A percentile compares a stretch with the other conserved stretches of the same genome.
phyloP scores from a whole-genome alignment of 2,888 invertebrate genomes.

The Pasiphila rectangulata region DNA sequence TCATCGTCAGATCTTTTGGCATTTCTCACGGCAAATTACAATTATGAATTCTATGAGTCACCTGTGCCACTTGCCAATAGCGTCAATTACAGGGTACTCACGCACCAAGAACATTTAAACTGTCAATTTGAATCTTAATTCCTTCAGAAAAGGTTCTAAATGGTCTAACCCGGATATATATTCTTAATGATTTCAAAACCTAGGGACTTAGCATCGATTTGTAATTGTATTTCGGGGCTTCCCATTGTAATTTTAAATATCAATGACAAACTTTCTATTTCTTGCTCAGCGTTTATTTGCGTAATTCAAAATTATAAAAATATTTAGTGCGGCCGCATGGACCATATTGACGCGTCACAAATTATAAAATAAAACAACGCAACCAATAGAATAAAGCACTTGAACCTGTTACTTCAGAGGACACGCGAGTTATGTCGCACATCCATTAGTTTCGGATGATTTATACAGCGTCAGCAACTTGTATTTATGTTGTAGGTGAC shows the following conservation, averaged over 20 bases:
- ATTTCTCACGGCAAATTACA: constrained; percentile 44
- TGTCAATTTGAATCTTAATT: constrained; percentile 6
- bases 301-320: no score
- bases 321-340: no score
- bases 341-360: no score
- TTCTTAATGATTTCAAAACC: constrained; percentile 3
- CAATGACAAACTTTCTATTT: constrained; percentile 7
- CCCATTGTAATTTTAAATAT: constrained; percentile 8
- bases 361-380: no score
- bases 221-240: constrained; percentile 12
- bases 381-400: no score
- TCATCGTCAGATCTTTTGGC: constrained; percentile 34
- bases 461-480: no score
- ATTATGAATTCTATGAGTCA: constrained; percentile 37
- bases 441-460: no score
- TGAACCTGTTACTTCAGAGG: no score
- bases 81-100: constrained; percentile 26
- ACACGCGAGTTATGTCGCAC: no score
- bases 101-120: not conserved
- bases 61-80: constrained; percentile 23
- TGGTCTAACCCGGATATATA: constrained; percentile 7
- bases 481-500: no score
- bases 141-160: not conserved
- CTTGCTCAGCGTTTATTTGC: not conserved
- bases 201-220: constrained; percentile 3